Evolutionary conservation across 2,113 vertebrate species (phyloP), one percentile per base, ranked within the genome.

Genomic region (Bujurquina vittata): DNA sequence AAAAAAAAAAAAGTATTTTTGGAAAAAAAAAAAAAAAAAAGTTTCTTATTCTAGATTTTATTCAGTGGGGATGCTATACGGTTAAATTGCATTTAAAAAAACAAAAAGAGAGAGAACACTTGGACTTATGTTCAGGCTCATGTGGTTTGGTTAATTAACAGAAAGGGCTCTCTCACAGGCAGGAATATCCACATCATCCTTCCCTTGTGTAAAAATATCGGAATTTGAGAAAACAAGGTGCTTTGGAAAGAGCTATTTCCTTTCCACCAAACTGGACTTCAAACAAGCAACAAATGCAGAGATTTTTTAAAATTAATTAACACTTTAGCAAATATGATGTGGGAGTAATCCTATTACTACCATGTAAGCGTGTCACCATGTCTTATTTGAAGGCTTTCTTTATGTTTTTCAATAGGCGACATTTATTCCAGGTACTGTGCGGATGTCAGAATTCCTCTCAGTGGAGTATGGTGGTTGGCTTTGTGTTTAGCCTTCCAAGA

Each of bases 91-190:
- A 88, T 43, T 43, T 91, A 61, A 92, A 91, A 91, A 91, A 81
- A n/a, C n/a, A n/a, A 91, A 26, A 26, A 26, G 26, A 67, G 57
- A 80, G 76, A 72, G 83, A 80, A 85, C 75, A 84, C 86, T 89
- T 88, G 88, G 92, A 81, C 88, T 88, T 92, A 49, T 91, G 86
- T 88, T 94, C 91, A 87, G 90, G 81, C 85, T 88, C 90, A 78
- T 87, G 81, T 83, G 90, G 86, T 88, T 90, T 90, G 74, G 83
- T 84, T 91, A 93, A 92, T 94, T 90, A 94, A 93, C 90, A 87
- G 85, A 88, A 91, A 75, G 84, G 84, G 84, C 80, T 91, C 82
- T 86, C 81, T 9, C 79, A 80, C 82, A 86, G 73, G 85, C 84
- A 84, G 85, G 84, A 88, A 83, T 87, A 88, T 87, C 76, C 31